Percentiles rank a stretch among this genome's conserved stretches.
Conservation (phyloP, 2,113 vertebrate species). For the Ascaphus truei region DNA sequence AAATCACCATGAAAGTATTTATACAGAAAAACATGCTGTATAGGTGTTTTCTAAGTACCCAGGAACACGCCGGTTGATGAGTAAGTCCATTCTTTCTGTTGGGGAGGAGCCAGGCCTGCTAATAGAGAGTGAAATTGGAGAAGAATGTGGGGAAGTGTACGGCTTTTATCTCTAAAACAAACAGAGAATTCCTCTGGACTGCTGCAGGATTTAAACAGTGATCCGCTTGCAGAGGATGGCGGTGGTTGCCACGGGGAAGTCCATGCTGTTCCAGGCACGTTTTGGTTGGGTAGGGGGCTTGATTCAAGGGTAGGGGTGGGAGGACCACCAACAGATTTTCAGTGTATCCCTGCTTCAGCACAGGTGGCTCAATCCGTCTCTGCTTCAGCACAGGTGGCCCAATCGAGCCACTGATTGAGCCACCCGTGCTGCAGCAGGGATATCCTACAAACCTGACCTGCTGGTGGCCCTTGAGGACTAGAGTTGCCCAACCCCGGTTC, state of each 20-base stretch:
- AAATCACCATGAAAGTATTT: too few species aligned
- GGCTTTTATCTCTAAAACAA: conserved; percentile 75
- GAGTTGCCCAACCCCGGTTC: too few species aligned
- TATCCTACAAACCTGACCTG: too few species aligned
- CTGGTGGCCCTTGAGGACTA: too few species aligned
- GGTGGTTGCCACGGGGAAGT: conserved; percentile 58
- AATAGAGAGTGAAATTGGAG: conserved; percentile 59
- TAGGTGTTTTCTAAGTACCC: not conserved
- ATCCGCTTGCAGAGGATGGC: conserved; percentile 36
- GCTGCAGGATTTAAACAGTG: conserved; percentile 56
- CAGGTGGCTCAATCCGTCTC: too few species aligned
- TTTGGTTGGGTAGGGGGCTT: not conserved
- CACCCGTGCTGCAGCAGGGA: too few species aligned
- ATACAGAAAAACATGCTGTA: too few species aligned
- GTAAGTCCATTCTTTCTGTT: conserved; percentile 38
- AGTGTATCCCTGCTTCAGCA: too few species aligned
- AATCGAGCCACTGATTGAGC: too few species aligned
- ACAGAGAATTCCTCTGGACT: conserved; percentile 64
- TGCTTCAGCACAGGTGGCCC: too few species aligned
- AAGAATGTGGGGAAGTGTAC: conserved; percentile 69
- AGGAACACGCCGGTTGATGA: not conserved
- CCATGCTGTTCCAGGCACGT: conserved; percentile 31
- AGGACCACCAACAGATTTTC: too few species aligned
- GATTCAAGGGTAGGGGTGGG: conserved; percentile 13
- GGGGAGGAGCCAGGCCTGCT: conserved; percentile 43